Evolutionary conservation across 2,888 invertebrate genomes (phyloP), one percentile per base, ranked within the genome.

Genomic region (Tipula helvola): DNA sequence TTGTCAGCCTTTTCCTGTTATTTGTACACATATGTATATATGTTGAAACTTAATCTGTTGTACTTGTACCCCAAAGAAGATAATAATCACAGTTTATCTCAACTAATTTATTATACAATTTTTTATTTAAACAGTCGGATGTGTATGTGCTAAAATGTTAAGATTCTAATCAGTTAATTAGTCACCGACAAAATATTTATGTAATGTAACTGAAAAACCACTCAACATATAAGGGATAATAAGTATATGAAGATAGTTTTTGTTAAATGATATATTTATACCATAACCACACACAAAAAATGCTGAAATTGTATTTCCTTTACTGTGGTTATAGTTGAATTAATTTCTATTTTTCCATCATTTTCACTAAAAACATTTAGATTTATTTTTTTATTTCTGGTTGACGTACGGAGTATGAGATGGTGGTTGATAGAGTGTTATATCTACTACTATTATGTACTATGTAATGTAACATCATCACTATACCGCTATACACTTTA

Each of bases 101-200:
- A 28, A 71, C 71, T 71, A 71, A 71, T 71, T 71, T 71, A 71
- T 71, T 71, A 71, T 71, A 10, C 28, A 71, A 71, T 28, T 7
- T 71, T 71, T 71, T 10, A 71, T 28, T 57, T 57, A 57, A 57
- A 57, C 18, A 28, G 71, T 71, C 71, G 71, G 71, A 71, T 71
- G 28, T 71, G 28, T 71, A 28, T 71, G 71, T 71, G 71, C 71
- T 71, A 28, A 28, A 71, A 28, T 28, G 71, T 71, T 71, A 71
- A 71, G 71, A 71, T 71, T 71, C 71, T 71, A 71, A 71, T 71
- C 71, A 71, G 71, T 71, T 71, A 71, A 71, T 71, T 71, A 71
- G 71, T 71, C 71, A 71, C 71, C 71, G 28, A 71, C 28, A 71
- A 28, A 28, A 71, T 52, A 8, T 71, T 28, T 71, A 28, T 71